Evolutionary conservation across 1,140 invertebrate species (phyloP), one percentile per base, ranked within the genome.

Genomic region (Drosophila nigromelanica): DNA sequence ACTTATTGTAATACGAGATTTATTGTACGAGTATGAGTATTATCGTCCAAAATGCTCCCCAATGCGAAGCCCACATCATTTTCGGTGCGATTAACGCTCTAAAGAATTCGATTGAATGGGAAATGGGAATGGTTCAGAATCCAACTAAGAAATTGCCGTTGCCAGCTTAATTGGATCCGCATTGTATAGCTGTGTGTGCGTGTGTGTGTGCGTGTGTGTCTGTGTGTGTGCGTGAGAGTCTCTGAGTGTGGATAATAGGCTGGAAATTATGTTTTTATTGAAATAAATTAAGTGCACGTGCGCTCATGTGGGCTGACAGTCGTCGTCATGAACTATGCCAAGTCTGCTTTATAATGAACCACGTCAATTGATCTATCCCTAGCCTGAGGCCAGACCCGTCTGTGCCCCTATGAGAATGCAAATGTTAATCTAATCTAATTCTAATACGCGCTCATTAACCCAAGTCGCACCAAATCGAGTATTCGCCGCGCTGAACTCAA

Each of bases 201-300:
- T 1, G 18, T 18, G 8, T 56, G 37, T 33, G 30, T 48, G 45
- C 11, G 1, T 42, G 48, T 14, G 51, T 42, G 24, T 74, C 33
- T 66, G 68, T 51, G 56, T 11, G 33, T 18, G 51, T 58, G 35
- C 59, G 54, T 68, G 71, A 47, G 52, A 60, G 48, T 50, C 40
- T 47, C 59, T 33, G 56, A 75, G 81, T 86, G 81, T 77, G 75
- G 60, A 87, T 87, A 87, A 87, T 86, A 82, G 81, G 61, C 82
- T 76, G 78, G 75, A 82, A 87, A 87, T 87, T 89, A 87, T 89
- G 75, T 76, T 87, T 87, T 87, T 87, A 87, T 87, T 89, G 82
- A 89, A 87, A 82, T 87, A 87, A 87, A 87, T 87, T 78, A 87
- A 89, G 78, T 87, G 83, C 82, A 87, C 82, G 83, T 87, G 82